phyloP scores from a whole-genome alignment of 2,888 invertebrate genomes.

The Sphinx pinastri region DNA sequence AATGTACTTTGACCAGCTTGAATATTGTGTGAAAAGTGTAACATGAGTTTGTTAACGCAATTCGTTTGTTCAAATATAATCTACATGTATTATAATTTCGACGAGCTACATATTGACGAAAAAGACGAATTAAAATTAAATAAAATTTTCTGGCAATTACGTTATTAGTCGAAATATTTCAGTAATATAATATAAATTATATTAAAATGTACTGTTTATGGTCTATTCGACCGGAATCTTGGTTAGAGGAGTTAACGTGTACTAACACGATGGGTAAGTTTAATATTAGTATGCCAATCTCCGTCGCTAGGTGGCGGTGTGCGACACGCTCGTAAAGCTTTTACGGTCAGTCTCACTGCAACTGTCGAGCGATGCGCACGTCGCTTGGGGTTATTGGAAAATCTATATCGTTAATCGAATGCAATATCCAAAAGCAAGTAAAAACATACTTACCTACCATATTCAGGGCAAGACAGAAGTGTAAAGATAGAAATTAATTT shows the following conservation, averaged over 20 bases:
- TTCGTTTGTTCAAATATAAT: too few species aligned
- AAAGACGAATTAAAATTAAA: too few species aligned
- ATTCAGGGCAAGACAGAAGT: too few species aligned
- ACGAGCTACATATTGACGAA: too few species aligned
- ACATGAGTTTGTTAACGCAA: too few species aligned
- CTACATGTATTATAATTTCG: too few species aligned
- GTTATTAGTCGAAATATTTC: too few species aligned
- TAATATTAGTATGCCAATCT: conserved; percentile 67
- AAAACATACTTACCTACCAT: neutral
- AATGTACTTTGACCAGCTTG: neutral
- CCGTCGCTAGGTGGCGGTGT: conserved; percentile 69
- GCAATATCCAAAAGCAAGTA: neutral
- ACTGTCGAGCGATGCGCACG: conserved; percentile 46
- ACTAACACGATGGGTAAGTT: conserved; percentile 44
- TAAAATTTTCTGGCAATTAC: too few species aligned
- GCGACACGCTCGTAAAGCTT: conserved; percentile 66
- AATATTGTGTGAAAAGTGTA: too few species aligned
- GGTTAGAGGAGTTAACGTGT: neutral
- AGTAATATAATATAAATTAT: too few species aligned
- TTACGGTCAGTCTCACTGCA: conserved; percentile 58
- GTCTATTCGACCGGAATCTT: neutral
- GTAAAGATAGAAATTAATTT: too few species aligned
- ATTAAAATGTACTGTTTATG: neutral
- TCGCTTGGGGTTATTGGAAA: conserved; percentile 40
- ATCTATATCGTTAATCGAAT: neutral